Evolutionary conservation across 2,113 vertebrate genomes (phyloP).

Genomic region (Bubo scandiacus): DNA sequence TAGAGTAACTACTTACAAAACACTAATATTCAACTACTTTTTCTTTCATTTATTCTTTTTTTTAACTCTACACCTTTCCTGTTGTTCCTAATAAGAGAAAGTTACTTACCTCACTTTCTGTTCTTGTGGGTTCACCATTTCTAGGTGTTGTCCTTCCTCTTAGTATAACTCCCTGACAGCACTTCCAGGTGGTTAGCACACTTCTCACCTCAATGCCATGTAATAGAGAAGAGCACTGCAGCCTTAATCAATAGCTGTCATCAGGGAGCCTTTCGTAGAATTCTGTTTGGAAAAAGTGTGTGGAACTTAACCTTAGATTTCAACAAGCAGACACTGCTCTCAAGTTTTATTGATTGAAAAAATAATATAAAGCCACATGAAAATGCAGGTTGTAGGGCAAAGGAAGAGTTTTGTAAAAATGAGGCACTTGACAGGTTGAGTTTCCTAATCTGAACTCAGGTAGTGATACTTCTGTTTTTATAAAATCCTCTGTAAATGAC

Average conservation of each 20-base stretch:
- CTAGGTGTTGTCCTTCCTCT: background rate
- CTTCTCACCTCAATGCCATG: background rate
- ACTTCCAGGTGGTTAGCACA: background rate
- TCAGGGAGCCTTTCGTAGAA: background rate
- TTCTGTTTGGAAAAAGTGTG: background rate
- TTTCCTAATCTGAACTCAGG: background rate
- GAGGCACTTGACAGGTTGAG: background rate
- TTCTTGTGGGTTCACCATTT: background rate
- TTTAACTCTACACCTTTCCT: background rate
- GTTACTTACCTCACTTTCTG: background rate
- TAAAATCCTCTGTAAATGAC: background rate
- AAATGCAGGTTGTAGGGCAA: conserved; percentile 3
- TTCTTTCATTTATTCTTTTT: background rate
- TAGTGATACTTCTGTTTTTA: background rate
- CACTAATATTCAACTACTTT: background rate
- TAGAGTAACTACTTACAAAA: background rate
- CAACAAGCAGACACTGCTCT: background rate
- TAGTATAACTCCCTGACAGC: background rate
- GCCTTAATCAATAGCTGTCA: conserved; percentile 8
- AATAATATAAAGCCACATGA: conserved; percentile 23
- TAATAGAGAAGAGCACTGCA: background rate
- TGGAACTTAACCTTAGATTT: conserved; percentile 8
- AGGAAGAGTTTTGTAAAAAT: conserved; percentile 10
- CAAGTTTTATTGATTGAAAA: conserved; percentile 31
- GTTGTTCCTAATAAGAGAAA: background rate